phyloP scores from a whole-genome alignment of 1,140 invertebrate species.

The Solenopsis invicta region DNA sequence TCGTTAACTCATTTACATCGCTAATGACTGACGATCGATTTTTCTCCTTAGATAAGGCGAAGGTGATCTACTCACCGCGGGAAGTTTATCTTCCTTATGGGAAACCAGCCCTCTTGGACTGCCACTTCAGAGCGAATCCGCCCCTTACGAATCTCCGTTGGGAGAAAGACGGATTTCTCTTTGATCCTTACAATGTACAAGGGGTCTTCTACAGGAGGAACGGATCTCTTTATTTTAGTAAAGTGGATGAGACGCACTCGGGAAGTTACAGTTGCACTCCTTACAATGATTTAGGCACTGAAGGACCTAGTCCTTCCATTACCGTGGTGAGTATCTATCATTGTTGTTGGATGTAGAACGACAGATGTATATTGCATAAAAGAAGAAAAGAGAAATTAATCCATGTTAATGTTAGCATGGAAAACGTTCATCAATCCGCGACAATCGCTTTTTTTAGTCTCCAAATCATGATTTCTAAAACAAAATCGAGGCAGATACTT shows the following conservation, averaged over 20 bases:
- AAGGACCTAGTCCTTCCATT: constrained; percentile 94
- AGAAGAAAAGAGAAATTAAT: neutral
- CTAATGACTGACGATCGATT: neutral
- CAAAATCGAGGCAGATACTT: neutral
- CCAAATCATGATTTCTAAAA: constrained; percentile 66
- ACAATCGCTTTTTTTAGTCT: constrained; percentile 77
- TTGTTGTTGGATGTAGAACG: neutral
- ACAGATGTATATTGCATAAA: neutral
- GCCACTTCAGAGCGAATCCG: constrained; percentile 97
- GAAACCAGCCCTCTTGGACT: constrained; percentile 96
- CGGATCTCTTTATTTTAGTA: constrained; percentile 94
- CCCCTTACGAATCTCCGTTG: constrained; percentile 96
- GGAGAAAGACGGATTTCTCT: constrained; percentile 97
- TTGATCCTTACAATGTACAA: constrained; percentile 96
- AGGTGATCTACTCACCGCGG: constrained; percentile 95
- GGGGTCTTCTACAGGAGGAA: constrained; percentile 95
- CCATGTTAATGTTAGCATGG: constrained; percentile 67
- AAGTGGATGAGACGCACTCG: constrained; percentile 92
- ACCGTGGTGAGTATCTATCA: constrained; percentile 88
- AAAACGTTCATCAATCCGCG: constrained; percentile 65
- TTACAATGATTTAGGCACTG: constrained; percentile 95
- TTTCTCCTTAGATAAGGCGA: constrained; percentile 92
- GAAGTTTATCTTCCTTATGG: constrained; percentile 96
- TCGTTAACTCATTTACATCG: neutral
- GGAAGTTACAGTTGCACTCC: constrained; percentile 97